phyloP scores from a whole-genome alignment of 53 echinoderm and acorn worm species.

The Paracentrotus lividus region DNA sequence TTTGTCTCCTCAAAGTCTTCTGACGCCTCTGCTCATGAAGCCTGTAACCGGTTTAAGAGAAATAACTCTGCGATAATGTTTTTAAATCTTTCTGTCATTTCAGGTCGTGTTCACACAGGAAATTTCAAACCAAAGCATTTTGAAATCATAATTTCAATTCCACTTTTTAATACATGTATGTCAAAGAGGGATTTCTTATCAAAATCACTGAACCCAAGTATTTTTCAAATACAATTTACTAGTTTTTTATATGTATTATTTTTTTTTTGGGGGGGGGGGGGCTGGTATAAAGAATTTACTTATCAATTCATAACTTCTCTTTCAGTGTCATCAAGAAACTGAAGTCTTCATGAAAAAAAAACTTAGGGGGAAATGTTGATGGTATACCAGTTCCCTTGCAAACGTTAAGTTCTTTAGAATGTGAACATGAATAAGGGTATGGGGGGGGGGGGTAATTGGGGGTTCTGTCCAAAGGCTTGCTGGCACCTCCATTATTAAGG shows the following conservation, averaged over 20 bases:
- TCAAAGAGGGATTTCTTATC: not conserved
- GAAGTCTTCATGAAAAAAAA: no score
- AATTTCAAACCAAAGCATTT: not conserved
- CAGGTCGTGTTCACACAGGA: not conserved
- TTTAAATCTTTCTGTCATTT: not conserved
- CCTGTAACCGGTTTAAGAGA: not conserved
- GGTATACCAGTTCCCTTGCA: no score
- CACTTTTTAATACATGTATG: not conserved
- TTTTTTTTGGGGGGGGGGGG: no score
- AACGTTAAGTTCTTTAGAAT: not conserved
- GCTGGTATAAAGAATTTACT: no score
- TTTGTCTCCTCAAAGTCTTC: no score
- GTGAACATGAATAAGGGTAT: not conserved
- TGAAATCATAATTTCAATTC: not conserved
- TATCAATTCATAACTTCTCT: no score
- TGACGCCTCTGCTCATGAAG: no score
- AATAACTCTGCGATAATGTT: not conserved
- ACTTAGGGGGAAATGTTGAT: no score
- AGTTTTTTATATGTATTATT: no score
- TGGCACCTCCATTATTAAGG: slow-evolving; percentile 67
- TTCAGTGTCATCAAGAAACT: no score
- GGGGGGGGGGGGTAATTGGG: no score
- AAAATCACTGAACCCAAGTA: not conserved
- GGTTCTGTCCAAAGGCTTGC: slow-evolving; percentile 25
- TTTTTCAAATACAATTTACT: no score